These are phyloP conservation scores for Pogonocherus hispidulus DNA, from an alignment of 2,888 invertebrate genomes.

Conservation along the genomic window DNA sequence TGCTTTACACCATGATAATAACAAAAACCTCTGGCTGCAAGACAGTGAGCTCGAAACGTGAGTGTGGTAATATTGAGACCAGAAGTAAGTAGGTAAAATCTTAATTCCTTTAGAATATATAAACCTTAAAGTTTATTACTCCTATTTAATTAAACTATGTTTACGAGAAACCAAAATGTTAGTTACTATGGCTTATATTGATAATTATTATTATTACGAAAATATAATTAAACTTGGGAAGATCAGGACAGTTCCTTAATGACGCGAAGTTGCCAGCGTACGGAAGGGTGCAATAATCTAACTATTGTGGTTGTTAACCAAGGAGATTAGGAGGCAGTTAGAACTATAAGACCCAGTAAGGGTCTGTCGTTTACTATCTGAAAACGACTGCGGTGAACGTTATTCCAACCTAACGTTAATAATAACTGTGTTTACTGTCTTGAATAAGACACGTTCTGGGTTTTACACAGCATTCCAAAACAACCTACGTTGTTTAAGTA, in stretches of 20 bases:
- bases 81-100: no score
- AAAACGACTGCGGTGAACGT: conserved; percentile 49
- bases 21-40: no score
- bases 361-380: conserved; percentile 55
- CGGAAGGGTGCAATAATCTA: conserved; percentile 62
- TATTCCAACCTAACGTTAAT: conserved; percentile 35
- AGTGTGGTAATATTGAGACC: no score
- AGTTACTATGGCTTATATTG: neutral
- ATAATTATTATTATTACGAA: neutral
- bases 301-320: conserved; percentile 61
- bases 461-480: neutral
- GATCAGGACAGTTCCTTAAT: conserved; percentile 38
- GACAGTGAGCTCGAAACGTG: no score
- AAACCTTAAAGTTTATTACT: no score
- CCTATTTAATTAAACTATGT: no score
- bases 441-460: neutral
- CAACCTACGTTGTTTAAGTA: no score
- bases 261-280: conserved; percentile 45
- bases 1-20: no score
- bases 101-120: no score
- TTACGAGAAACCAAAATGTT: no score
- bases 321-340: conserved; percentile 62
- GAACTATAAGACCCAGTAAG: conserved; percentile 57
- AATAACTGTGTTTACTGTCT: conserved; percentile 24
- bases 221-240: conserved; percentile 9